These are phyloP conservation scores for Pluvialis apricaria DNA, from an alignment of 2,113 vertebrate species.

Conservation along the genomic window DNA sequence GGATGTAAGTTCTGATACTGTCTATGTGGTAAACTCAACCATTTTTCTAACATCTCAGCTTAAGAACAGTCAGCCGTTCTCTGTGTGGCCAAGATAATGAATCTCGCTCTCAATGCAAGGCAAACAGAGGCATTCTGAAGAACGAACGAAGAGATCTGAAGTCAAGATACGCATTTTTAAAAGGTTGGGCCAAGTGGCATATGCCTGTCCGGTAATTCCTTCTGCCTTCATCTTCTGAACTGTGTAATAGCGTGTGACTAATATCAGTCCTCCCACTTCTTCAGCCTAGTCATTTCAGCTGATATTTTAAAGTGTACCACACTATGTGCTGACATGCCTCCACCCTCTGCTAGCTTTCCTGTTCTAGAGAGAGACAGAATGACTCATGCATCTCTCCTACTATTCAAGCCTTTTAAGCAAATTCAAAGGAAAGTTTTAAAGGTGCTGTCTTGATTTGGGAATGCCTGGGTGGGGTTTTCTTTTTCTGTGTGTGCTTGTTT, in stretches of 20 bases:
- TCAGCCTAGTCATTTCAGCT: conserved; percentile 69
- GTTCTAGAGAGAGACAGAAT: conserved; percentile 62
- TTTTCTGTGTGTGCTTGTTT: conserved; percentile 14
- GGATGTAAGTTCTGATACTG: neutral
- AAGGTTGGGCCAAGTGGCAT: conserved; percentile 27
- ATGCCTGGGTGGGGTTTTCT: conserved; percentile 58
- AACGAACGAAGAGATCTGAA: neutral
- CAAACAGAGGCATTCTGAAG: neutral
- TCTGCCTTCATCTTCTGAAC: conserved; percentile 50
- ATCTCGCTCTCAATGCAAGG: neutral
- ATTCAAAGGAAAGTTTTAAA: conserved; percentile 63
- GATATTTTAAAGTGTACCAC: conserved; percentile 64
- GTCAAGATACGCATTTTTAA: neutral
- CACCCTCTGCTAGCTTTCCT: conserved; percentile 67
- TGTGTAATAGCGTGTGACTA: conserved; percentile 63
- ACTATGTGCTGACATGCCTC: conserved; percentile 58
- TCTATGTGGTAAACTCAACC: neutral
- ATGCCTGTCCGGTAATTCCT: conserved; percentile 44
- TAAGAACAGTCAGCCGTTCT: neutral
- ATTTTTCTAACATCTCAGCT: neutral
- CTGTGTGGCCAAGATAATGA: neutral
- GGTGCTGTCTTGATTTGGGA: conserved; percentile 58
- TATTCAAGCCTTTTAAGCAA: conserved; percentile 38
- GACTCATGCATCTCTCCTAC: conserved; percentile 61
- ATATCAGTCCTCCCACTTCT: conserved; percentile 67